These are phyloP conservation scores for Tangara arthus DNA, from an alignment of 2,797 vertebrate genomes.

Conservation along the genomic window DNA sequence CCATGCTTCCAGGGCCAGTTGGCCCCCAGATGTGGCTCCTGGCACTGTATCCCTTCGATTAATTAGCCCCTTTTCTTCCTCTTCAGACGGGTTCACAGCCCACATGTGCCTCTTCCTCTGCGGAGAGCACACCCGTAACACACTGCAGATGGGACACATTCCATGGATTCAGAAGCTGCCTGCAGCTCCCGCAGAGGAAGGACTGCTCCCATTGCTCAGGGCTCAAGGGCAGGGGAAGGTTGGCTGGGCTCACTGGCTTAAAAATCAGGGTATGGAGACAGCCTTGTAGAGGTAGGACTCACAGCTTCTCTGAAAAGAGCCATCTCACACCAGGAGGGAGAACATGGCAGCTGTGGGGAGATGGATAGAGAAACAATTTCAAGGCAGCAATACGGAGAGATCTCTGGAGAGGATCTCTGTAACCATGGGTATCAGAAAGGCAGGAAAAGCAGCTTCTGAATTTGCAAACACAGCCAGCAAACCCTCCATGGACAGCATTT, in stretches of 20 bases:
- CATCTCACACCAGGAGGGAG: background rate
- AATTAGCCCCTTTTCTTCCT: conserved; percentile 58
- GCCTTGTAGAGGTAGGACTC: background rate
- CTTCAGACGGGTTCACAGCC: conserved; percentile 55
- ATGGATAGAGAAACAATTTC: background rate
- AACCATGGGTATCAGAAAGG: background rate
- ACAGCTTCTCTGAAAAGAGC: background rate
- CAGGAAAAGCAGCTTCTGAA: background rate
- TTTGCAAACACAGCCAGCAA: background rate
- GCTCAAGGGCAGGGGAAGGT: background rate
- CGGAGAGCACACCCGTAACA: conserved; percentile 8
- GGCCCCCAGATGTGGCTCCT: conserved; percentile 59
- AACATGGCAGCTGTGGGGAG: background rate
- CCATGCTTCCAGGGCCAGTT: conserved; percentile 25
- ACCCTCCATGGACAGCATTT: background rate
- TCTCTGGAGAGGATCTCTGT: background rate
- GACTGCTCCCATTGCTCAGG: background rate
- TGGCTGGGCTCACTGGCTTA: background rate
- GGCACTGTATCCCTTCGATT: conserved; percentile 36
- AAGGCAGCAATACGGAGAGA: background rate
- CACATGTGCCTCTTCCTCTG: conserved; percentile 53
- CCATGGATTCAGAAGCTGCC: conserved; percentile 48
- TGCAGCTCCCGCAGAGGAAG: background rate
- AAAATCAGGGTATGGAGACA: background rate
- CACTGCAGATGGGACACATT: conserved; percentile 68